Percentiles rank a stretch among this genome's conserved stretches.
Conservation (phyloP, 2,113 vertebrate species). For the Ursus arctos region DNA sequence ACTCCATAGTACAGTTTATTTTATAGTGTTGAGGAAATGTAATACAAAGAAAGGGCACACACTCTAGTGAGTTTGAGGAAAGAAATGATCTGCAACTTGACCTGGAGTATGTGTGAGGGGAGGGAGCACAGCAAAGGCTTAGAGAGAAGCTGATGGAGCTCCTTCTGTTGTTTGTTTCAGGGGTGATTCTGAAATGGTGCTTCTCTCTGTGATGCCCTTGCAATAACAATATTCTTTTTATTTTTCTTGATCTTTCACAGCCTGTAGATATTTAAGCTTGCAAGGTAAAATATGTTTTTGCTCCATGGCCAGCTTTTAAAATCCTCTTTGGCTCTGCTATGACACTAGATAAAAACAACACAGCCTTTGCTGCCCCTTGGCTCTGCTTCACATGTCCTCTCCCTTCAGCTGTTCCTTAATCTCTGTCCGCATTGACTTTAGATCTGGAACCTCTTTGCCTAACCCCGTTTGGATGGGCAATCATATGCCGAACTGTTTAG, state of each 20-base stretch:
- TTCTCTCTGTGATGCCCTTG: constrained; percentile 60
- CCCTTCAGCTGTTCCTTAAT: constrained; percentile 36
- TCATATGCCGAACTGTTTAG: neutral
- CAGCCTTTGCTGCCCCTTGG: neutral
- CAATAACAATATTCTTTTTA: constrained; percentile 68
- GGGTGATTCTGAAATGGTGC: constrained; percentile 37
- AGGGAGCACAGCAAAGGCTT: neutral
- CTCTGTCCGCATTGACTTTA: neutral
- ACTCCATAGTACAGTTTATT: constrained; percentile 63
- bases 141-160: constrained; percentile 2
- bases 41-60: constrained; percentile 48
- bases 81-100: constrained; percentile 56
- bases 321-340: constrained; percentile 35
- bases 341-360: constrained; percentile 7
- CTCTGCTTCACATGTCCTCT: neutral
- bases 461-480: neutral
- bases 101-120: neutral
- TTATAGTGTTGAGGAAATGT: constrained; percentile 40
- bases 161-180: constrained; percentile 64
- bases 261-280: constrained; percentile 54
- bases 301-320: constrained; percentile 44
- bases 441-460: neutral
- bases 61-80: constrained; percentile 36
- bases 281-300: constrained; percentile 61
- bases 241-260: constrained; percentile 71